phyloP scores from a whole-genome alignment of 2,888 invertebrate genomes.

The Agonopterix arenella region DNA sequence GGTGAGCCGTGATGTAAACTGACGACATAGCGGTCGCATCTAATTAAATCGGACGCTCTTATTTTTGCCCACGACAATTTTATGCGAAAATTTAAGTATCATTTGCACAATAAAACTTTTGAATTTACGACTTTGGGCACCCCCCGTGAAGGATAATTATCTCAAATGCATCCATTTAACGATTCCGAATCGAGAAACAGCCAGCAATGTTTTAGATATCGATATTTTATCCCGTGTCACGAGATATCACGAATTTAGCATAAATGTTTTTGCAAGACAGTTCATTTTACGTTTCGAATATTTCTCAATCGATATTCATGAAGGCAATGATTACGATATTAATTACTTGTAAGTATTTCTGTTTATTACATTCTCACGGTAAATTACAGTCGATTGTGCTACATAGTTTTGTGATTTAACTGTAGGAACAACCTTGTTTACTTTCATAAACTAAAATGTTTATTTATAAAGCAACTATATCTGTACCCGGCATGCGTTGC shows the following conservation, averaged over 20 bases:
- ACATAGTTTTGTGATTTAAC: too few species aligned
- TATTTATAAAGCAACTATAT: too few species aligned
- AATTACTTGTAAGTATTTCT: slow-evolving; percentile 16
- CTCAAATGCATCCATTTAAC: slow-evolving; percentile 40
- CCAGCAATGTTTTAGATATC: slow-evolving; percentile 22
- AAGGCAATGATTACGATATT: slow-evolving; percentile 16
- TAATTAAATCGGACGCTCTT: slow-evolving; percentile 64
- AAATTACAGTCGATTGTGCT: too few species aligned
- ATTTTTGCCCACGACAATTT: slow-evolving; percentile 58
- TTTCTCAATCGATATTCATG: slow-evolving; percentile 19
- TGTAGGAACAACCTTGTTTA: too few species aligned
- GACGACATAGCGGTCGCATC: slow-evolving; percentile 45
- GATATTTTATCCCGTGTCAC: slow-evolving; percentile 28
- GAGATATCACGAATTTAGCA: slow-evolving; percentile 26
- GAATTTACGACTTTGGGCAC: slow-evolving; percentile 48
- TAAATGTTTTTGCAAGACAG: slow-evolving; percentile 8
- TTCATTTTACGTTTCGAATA: slow-evolving; percentile 16
- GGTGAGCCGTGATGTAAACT: slow-evolving; percentile 26
- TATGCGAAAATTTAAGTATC: slow-evolving; percentile 54
- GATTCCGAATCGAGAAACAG: slow-evolving; percentile 30
- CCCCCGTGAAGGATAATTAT: slow-evolving; percentile 53
- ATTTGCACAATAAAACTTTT: slow-evolving; percentile 47
- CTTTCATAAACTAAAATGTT: too few species aligned
- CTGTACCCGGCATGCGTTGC: too few species aligned
- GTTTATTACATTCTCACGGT: slow-evolving; percentile 13